These are phyloP conservation scores for Bombus vancouverensis DNA, from an alignment of 1,140 invertebrate genomes.

Conservation along the genomic window DNA sequence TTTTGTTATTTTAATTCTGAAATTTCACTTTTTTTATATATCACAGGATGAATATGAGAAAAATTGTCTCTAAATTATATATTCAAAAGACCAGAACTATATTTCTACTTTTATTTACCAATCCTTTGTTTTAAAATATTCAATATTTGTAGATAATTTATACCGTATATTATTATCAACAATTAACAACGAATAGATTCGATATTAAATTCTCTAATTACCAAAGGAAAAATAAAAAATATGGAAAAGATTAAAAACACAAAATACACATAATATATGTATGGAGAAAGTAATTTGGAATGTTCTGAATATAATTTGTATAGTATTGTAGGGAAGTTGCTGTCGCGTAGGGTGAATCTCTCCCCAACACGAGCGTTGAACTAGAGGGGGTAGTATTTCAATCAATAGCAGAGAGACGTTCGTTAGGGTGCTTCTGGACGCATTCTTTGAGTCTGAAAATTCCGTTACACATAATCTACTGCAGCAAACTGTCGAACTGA, in stretches of 20 bases:
- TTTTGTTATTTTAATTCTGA: background rate
- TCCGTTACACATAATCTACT: conserved; percentile 20
- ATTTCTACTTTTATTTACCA: background rate
- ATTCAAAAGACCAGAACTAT: background rate
- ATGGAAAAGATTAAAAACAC: too few relatives aligned
- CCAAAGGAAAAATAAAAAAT: too few relatives aligned
- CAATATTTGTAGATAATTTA: too few relatives aligned
- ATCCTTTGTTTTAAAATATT: too few relatives aligned
- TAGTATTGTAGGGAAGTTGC: background rate
- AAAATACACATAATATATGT: too few relatives aligned
- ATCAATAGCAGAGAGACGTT: conserved; percentile 51
- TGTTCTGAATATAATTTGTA: background rate
- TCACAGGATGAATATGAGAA: too few relatives aligned
- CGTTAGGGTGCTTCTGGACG: conserved; percentile 44
- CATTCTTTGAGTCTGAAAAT: conserved; percentile 32
- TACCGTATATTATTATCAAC: too few relatives aligned
- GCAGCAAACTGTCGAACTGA: background rate
- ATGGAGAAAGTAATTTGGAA: too few relatives aligned
- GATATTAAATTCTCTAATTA: too few relatives aligned
- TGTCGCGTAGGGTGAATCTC: conserved; percentile 23
- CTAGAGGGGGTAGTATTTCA: conserved; percentile 34
- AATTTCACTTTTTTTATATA: background rate
- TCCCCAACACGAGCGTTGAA: conserved; percentile 1
- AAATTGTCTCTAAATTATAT: background rate
- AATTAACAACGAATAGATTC: too few relatives aligned